Base-by-base conservation (phyloP, 2,797 vertebrate species). In the Falco biarmicus region DNA sequence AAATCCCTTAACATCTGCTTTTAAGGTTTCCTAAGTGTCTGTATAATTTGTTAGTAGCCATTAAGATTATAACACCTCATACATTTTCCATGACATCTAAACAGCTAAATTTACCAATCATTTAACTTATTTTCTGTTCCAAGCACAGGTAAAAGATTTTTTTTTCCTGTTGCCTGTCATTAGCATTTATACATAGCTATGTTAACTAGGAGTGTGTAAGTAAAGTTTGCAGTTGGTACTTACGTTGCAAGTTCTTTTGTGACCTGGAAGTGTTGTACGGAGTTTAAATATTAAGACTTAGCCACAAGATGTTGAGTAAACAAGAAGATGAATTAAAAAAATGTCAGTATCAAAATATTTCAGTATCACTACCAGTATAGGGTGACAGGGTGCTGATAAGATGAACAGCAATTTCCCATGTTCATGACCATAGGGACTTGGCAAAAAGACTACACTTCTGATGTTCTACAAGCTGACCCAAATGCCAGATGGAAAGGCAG, bases 21-120 rank as follows among this genome's bases (percentile, higher is more conserved):
- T 59, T 71, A 85, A 16, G 5, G 31, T 91, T 96, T 94, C 54
- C 53, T 82, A 74, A 45, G 45, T 83, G 37, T 18, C 79, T 54
- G 13, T 92, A 29, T 73, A 75, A 84, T 81, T 95, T 77, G 65
- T 93, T 74, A 73, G 60, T 73, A 89, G 48, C 34, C 32, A 47
- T 74, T 63, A 54, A 53, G 32, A 68, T 93, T 88, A 29, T 74
- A 95, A 89, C 11, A 68, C 63, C 65, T 93, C 81, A 81, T 93
- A 48, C 39, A 65, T 95, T 94, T 93, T 97, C 93, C 75, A 41
- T 81, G 65, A 88, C n/a, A 3, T 60, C 28, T 39, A 93, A 84
- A 93, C 95, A 68, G 31, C n/a, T 90, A 32, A 9, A 57, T 91
- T 92, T 97, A 88, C n/a, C 65, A 89, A 64, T 95, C 95, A 90